Evolutionary conservation across 30 jellyfish, hydroid and myxozoan species (phyloP), one percentile per base, ranked within the genome.

Genomic region (Sanderia malayensis): DNA sequence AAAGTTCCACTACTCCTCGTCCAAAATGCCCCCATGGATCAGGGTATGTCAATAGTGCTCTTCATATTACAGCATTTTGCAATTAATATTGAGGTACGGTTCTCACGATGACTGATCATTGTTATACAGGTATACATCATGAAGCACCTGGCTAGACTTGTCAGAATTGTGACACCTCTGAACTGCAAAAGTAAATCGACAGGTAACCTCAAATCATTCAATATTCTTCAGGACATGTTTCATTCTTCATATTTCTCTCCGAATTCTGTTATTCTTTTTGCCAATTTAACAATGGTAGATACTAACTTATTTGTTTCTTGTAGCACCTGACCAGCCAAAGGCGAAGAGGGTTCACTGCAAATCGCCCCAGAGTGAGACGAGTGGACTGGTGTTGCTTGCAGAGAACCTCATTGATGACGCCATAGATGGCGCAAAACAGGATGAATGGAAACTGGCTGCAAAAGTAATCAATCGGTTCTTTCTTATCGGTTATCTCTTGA

Each of bases 401-500:
- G 86, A 70, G 45, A 66, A 79, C 18, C 41, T 70, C 20, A 70
- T 82, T 15, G 71, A 70, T 21, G 86, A 71, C 46, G 86, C 81
- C 7, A 73, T 67, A 30, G 23, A 24, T 15, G 66, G 52, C 25
- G 86, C 76, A 0, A 30, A 72, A 3, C 73, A 61, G 20, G 86
- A 62, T 71, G 94, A 82, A 71, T 82, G 94, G 94, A 61, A 71
- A 60, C 65, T 82, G 44, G 94, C 94, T 13, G 94, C 85, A 8
- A 70, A 63, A 46, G 86, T 82, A 4, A 24, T 82, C 11, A 71
- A 82, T 27, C 61, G 83, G 67, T 71, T 82, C 59, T 82, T 82
- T 47, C 71, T 82, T 8, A 46, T 73, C 68, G 44, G 41, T 4
- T 70, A 82, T 34, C 37, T 71, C 41, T 28, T 44, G 2, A 58